phyloP scores from a whole-genome alignment of 1,140 invertebrate genomes.

The Anthonomus grandis region DNA sequence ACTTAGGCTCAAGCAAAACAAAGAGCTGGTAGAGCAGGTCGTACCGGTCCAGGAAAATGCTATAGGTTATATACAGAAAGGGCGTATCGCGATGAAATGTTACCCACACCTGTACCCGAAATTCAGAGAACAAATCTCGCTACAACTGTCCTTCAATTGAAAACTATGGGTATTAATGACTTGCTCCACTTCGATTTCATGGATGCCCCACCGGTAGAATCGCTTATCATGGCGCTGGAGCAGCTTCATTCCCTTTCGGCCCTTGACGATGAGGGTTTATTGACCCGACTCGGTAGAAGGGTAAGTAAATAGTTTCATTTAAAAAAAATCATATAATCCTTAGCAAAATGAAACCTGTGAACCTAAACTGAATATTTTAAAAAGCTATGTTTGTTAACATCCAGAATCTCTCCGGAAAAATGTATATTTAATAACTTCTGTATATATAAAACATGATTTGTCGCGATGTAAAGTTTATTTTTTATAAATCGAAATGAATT shows the following conservation, averaged over 20 bases:
- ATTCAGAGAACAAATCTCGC: constrained; percentile 98
- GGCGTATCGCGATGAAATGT: constrained; percentile 98
- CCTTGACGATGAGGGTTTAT: constrained; percentile 92
- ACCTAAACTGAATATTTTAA: no score
- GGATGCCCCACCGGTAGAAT: constrained; percentile 97
- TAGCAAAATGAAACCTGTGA: no score
- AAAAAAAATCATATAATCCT: no score
- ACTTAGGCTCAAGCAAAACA: constrained; percentile 97
- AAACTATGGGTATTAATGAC: constrained; percentile 99
- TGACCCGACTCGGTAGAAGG: constrained; percentile 88
- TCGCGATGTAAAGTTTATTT: no score
- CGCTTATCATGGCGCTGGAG: constrained; percentile 95
- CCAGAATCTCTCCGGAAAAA: no score
- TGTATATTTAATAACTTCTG: no score
- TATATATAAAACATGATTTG: no score
- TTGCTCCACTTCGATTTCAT: constrained; percentile 99
- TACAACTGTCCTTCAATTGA: constrained; percentile 85
- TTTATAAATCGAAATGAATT: no score
- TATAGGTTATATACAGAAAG: constrained; percentile 98
- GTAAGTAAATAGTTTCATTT: no score
- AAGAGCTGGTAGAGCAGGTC: constrained; percentile 89
- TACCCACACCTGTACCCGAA: constrained; percentile 98
- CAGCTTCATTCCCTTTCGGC: constrained; percentile 96
- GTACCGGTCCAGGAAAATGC: constrained; percentile 96
- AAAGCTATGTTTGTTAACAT: no score